These are phyloP conservation scores for Canis aureus DNA, from an alignment of 2,113 vertebrate species.

Conservation along the genomic window DNA sequence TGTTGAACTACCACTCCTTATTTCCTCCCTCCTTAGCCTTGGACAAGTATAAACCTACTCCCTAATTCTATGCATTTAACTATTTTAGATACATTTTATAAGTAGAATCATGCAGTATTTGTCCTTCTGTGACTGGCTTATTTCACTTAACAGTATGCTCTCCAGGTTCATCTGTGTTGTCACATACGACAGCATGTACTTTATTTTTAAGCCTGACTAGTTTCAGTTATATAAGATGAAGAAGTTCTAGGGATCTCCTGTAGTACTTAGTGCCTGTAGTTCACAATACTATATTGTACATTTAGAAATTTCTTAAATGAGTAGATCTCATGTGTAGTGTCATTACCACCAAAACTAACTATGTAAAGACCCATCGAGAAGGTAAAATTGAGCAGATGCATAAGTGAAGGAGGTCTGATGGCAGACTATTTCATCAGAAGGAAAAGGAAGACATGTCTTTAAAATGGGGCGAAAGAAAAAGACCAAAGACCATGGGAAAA, in stretches of 20 bases:
- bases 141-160: neutral
- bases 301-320: neutral
- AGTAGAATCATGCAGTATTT: neutral
- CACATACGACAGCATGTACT: neutral
- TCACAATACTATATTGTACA: neutral
- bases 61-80: neutral
- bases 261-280: neutral
- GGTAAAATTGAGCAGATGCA: neutral
- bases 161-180: neutral
- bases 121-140: neutral
- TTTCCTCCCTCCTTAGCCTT: neutral
- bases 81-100: neutral
- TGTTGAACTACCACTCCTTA: neutral
- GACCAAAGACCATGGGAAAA: neutral
- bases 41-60: neutral
- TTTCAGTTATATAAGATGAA: neutral
- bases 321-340: neutral
- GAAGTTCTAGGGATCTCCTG: neutral
- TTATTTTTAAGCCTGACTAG: neutral
- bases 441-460: neutral
- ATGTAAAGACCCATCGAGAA: neutral
- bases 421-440: neutral
- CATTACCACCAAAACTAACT: neutral
- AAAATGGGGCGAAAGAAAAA: neutral
- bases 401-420: neutral